Evolutionary conservation across 2,888 invertebrate species (phyloP).

Genomic region (Neria commutata): DNA sequence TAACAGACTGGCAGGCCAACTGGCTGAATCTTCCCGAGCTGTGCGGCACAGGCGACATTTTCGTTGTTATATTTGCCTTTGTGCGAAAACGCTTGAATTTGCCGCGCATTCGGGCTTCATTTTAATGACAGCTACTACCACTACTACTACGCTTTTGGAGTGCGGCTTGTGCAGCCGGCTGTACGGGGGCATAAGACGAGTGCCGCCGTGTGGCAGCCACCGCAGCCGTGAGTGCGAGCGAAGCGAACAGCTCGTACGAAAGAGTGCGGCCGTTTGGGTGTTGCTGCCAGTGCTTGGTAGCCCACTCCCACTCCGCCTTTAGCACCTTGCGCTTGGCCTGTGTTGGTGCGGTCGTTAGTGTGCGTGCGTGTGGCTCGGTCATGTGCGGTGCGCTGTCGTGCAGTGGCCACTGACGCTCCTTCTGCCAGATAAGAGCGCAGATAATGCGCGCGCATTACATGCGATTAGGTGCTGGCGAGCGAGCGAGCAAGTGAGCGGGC

Average conservation of each 20-base stretch:
- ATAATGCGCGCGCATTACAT: constrained; percentile 63
- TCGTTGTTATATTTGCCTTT: constrained; percentile 37
- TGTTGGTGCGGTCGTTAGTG: constrained; percentile 36
- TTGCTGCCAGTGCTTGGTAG: constrained; percentile 30
- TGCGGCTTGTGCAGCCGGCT: background rate
- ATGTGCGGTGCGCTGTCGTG: constrained; percentile 27
- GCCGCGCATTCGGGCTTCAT: constrained; percentile 55
- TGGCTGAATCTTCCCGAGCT: background rate
- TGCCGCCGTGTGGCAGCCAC: constrained; percentile 21
- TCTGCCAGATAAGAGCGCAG: constrained; percentile 55
- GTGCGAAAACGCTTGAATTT: constrained; percentile 43
- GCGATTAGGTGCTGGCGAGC: constrained; percentile 59
- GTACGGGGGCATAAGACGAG: constrained; percentile 40
- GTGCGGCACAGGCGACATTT: constrained; percentile 3
- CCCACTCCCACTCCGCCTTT: constrained; percentile 46
- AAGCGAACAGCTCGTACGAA: constrained; percentile 43
- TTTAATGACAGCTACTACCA: constrained; percentile 25
- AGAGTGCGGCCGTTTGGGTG: constrained; percentile 41
- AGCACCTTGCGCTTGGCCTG: constrained; percentile 43
- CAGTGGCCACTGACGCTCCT: too few species aligned
- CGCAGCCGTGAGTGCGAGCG: constrained; percentile 37
- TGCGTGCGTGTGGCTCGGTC: constrained; percentile 16
- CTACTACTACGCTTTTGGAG: background rate
- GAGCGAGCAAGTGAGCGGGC: too few species aligned
- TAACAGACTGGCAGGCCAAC: background rate